phyloP scores from a whole-genome alignment of 2,888 invertebrate species.

The Amiota mariae region DNA sequence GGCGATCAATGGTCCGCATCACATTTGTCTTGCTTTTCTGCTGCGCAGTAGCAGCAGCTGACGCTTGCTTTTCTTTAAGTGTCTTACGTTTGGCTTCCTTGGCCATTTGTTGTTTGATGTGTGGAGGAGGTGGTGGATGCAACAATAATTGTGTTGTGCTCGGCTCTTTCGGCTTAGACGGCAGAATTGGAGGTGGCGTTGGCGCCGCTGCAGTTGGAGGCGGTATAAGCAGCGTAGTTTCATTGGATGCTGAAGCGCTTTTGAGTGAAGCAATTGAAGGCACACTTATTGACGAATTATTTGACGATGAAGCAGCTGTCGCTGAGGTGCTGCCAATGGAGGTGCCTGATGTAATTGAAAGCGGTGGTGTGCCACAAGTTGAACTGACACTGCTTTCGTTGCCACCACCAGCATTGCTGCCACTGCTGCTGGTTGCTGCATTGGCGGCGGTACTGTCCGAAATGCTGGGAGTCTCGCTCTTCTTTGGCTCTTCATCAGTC shows the following conservation, averaged over 20 bases:
- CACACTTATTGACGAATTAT: conserved; percentile 54
- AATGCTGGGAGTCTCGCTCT: conserved; percentile 49
- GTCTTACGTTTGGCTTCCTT: conserved; percentile 73
- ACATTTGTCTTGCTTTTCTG: conserved; percentile 77
- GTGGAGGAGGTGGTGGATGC: conserved; percentile 73
- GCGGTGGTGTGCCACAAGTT: conserved; percentile 70
- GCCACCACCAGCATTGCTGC: conserved; percentile 23
- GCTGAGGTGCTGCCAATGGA: conserved; percentile 71
- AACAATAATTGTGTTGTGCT: conserved; percentile 69
- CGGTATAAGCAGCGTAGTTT: conserved; percentile 45
- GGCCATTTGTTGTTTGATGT: conserved; percentile 71
- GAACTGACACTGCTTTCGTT: conserved; percentile 68
- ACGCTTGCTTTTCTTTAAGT: conserved; percentile 71
- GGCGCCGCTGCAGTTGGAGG: conserved; percentile 46
- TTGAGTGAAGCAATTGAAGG: conserved; percentile 51
- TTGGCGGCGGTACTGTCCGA: conserved; percentile 46
- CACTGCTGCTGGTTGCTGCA: conserved; percentile 35
- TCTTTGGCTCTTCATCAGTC: conserved; percentile 59
- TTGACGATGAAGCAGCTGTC: conserved; percentile 67
- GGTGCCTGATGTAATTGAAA: conserved; percentile 68
- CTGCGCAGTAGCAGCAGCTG: conserved; percentile 74
- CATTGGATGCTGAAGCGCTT: conserved; percentile 44
- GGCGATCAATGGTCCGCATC: conserved; percentile 86
- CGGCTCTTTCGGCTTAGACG: conserved; percentile 68
- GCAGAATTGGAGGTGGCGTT: conserved; percentile 47